Evolutionary conservation across 1,140 invertebrate genomes (phyloP).

Genomic region (Littorina saxatilis): DNA sequence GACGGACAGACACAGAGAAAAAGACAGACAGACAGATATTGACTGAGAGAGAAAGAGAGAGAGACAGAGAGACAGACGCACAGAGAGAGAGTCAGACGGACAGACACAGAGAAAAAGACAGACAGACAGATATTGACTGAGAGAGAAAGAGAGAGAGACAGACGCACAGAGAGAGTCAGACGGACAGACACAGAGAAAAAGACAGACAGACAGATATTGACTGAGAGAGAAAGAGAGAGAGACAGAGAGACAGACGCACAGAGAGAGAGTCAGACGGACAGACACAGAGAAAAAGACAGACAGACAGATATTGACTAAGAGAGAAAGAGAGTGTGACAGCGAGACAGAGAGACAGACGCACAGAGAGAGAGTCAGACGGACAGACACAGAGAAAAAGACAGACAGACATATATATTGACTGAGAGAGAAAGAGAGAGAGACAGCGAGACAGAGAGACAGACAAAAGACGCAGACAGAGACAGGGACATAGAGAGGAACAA

Average conservation of each 20-base stretch:
- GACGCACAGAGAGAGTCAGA: no score
- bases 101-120: no score
- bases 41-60: neutral
- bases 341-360: neutral
- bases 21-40: neutral
- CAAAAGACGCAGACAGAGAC: neutral
- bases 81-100: no score
- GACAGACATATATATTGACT: neutral
- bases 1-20: neutral
- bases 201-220: no score
- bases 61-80: neutral
- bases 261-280: neutral
- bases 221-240: no score
- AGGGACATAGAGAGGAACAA: neutral
- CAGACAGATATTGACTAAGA: neutral
- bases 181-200: no score
- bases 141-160: no score
- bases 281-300: neutral
- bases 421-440: no score
- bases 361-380: neutral
- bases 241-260: neutral
- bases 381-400: neutral
- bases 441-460: neutral
- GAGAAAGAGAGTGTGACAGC: neutral
- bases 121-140: no score